These are phyloP conservation scores for Halesus radiatus DNA, from an alignment of 1,140 invertebrate genomes.

Conservation along the genomic window DNA sequence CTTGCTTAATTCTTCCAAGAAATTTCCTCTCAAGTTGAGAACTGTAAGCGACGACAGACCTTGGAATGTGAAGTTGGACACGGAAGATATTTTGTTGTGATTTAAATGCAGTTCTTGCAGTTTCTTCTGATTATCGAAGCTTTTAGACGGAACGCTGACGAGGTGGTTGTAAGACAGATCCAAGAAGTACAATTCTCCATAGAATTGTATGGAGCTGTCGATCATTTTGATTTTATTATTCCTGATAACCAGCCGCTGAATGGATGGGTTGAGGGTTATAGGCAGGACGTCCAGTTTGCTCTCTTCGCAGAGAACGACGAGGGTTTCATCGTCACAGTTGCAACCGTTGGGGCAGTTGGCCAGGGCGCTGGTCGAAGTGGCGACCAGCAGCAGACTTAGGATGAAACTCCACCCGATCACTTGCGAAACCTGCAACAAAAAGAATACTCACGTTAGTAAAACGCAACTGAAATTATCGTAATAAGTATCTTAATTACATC, in stretches of 20 bases:
- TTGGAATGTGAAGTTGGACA: slow-evolving; percentile 84
- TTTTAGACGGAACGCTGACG: slow-evolving; percentile 81
- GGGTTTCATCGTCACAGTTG: slow-evolving; percentile 88
- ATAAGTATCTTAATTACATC: background rate
- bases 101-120: slow-evolving; percentile 86
- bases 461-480: too few relatives aligned
- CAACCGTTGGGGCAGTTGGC: slow-evolving; percentile 84
- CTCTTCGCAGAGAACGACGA: slow-evolving; percentile 88
- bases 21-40: slow-evolving; percentile 86
- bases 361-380: slow-evolving; percentile 64
- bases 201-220: slow-evolving; percentile 89
- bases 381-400: slow-evolving; percentile 12
- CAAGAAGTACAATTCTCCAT: slow-evolving; percentile 84
- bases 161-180: slow-evolving; percentile 89
- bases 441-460: background rate
- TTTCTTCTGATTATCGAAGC: slow-evolving; percentile 84
- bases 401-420: slow-evolving; percentile 21
- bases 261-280: slow-evolving; percentile 91
- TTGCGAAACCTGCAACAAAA: slow-evolving; percentile 43
- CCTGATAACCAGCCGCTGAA: slow-evolving; percentile 85
- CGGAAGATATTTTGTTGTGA: slow-evolving; percentile 86
- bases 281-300: slow-evolving; percentile 90
- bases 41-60: slow-evolving; percentile 84
- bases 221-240: slow-evolving; percentile 91
- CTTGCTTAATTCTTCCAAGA: slow-evolving; percentile 82